Base-by-base conservation (phyloP, 1,140 invertebrate species). In the Drosophila repleta region DNA sequence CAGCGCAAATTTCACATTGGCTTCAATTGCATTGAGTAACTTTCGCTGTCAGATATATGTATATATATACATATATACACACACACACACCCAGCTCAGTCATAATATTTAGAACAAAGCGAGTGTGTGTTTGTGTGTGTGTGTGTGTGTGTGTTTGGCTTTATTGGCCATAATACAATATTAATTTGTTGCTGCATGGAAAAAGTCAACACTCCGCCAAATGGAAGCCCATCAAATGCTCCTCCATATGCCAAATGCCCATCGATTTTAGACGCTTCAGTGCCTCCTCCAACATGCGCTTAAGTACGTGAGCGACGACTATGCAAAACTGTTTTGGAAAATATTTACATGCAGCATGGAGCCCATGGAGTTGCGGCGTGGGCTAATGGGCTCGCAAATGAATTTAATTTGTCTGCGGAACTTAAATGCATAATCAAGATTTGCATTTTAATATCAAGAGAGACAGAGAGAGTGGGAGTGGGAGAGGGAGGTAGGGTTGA, bases 341-440 rank as follows among this genome's bases (percentile, higher is more conserved):
- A 64, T 35, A 43, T 43, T 41, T 26, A 17, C 39, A 56, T 11
- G 35, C 52, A 18, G 20, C 15, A 17, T 13, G 11, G 32, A 35
- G 43, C 17, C 17, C 2, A 45, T 3, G 11, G 20, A 21, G 11
- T 21, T 46, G 4, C 18, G 18, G 3, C 21, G 29, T 13, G 11
- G 11, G 20, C 46, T 51, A 43, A 21, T 48, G 45, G 46, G 20
- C 17, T 24, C 57, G 24, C 43, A 69, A 79, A 84, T 84, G 60
- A 84, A 84, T 78, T 85, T 69, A 77, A 85, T 82, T 82, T 87
- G 67, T 78, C 35, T 60, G 43, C 66, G 32, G 1, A 32, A 53
- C 51, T 87, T 72, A 78, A 87, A 76, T 87, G 85, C 78, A 75
- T 82, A 85, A 85, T 87, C 63, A 78, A 72, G 74, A 85, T 85